A percentile compares a stretch with the other conserved stretches of the same genome.
Evolutionary conservation across 2,113 vertebrate species (phyloP).

Genomic region (Corythornis vintsioides): DNA sequence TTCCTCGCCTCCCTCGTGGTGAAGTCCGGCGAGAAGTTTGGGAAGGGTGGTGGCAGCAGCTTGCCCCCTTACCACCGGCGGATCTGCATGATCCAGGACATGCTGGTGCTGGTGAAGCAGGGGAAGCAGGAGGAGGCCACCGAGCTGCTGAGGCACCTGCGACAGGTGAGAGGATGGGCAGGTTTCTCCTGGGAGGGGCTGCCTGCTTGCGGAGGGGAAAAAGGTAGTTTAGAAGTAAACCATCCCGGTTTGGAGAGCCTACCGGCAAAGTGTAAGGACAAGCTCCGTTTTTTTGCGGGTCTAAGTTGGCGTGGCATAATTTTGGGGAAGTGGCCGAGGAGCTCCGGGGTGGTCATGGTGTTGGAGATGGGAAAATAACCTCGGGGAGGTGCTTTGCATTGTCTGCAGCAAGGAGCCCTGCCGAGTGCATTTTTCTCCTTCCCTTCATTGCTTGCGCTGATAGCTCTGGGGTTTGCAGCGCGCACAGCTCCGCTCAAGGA

Average conservation of each 20-base stretch:
- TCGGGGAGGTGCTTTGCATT: neutral
- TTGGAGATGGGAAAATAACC: neutral
- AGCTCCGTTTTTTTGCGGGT: neutral
- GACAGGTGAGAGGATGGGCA: slow-evolving; percentile 85
- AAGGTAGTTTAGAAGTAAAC: fast-evolving
- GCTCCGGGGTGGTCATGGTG: neutral
- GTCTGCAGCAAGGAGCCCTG: neutral
- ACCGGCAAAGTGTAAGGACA: fast-evolving
- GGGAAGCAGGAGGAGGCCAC: slow-evolving; percentile 92
- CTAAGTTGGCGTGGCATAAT: fast-evolving
- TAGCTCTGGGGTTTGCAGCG: neutral
- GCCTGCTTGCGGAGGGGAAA: neutral
- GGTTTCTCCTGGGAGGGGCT: neutral
- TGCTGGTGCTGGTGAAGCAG: slow-evolving; percentile 92
- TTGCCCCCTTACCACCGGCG: slow-evolving; percentile 91
- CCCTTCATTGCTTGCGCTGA: neutral
- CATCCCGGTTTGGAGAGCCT: fast-evolving
- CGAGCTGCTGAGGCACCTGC: slow-evolving; percentile 90
- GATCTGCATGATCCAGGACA: slow-evolving; percentile 93
- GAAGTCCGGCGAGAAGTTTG: slow-evolving; percentile 87
- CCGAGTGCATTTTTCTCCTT: neutral
- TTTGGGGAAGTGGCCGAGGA: neutral
- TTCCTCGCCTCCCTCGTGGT: slow-evolving; percentile 87
- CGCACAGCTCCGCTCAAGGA: neutral
- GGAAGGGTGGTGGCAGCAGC: slow-evolving; percentile 72